Evolutionary conservation across 1,140 invertebrate species (phyloP).

Genomic region (Lamellibrachia luymesi): DNA sequence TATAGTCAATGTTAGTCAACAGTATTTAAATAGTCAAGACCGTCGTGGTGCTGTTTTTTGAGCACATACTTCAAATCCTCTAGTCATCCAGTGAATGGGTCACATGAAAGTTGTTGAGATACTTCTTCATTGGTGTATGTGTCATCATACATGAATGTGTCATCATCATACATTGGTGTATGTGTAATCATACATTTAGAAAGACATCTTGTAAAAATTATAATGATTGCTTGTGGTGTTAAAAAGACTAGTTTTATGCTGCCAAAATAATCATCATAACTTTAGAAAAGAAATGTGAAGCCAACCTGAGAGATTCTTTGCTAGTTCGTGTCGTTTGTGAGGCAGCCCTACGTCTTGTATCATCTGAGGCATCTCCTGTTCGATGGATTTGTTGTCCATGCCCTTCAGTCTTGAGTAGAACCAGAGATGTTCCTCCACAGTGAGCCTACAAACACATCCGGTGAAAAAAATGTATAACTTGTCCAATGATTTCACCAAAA

Average conservation of each 20-base stretch:
- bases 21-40: too few species aligned
- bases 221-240: not conserved
- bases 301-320: constrained; percentile 61
- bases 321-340: constrained; percentile 60
- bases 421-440: constrained; percentile 58
- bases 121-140: too few species aligned
- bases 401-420: constrained; percentile 58
- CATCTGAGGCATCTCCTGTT: constrained; percentile 51
- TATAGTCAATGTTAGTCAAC: too few species aligned
- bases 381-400: constrained; percentile 46
- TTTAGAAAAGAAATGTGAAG: not conserved
- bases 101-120: too few species aligned
- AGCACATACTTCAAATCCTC: too few species aligned
- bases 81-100: too few species aligned
- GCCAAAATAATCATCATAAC: not conserved
- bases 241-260: not conserved
- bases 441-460: constrained; percentile 49
- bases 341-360: constrained; percentile 60
- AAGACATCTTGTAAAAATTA: not conserved
- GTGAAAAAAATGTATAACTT: not conserved
- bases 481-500: not conserved
- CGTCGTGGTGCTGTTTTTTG: too few species aligned
- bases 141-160: too few species aligned
- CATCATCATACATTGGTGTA: too few species aligned
- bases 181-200: not conserved